Evolutionary conservation across 2,888 invertebrate genomes (phyloP).

Genomic region (Shargacucullia verbasci): DNA sequence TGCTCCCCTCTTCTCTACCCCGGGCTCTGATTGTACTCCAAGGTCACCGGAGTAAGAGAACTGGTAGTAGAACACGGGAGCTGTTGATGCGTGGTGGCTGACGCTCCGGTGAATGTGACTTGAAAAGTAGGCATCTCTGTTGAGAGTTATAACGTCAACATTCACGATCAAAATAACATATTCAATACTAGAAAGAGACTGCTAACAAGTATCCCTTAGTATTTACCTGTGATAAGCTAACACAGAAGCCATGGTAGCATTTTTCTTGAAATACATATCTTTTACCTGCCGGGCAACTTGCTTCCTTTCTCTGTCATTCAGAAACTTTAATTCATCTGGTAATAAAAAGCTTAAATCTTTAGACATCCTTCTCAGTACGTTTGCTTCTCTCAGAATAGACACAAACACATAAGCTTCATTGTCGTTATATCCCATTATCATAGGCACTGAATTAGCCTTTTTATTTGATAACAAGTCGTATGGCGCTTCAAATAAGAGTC

Average conservation of each 20-base stretch:
- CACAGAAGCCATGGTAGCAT: conserved; percentile 65
- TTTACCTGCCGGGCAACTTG: conserved; percentile 67
- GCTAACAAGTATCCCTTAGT: not conserved
- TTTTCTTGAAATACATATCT: conserved; percentile 75
- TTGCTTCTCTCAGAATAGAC: conserved; percentile 65
- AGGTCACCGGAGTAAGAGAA: conserved; percentile 72
- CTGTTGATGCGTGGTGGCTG: conserved; percentile 66
- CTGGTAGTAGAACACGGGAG: conserved; percentile 77
- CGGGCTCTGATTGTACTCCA: conserved; percentile 72
- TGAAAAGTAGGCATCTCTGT: conserved; percentile 80
- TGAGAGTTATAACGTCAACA: not conserved
- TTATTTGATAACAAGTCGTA: conserved; percentile 65
- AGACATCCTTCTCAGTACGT: conserved; percentile 59
- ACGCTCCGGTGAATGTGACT: conserved; percentile 77
- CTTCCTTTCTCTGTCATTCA: conserved; percentile 67
- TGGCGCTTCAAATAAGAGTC: conserved; percentile 72
- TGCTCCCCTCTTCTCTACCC: conserved; percentile 73
- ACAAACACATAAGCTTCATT: conserved; percentile 81
- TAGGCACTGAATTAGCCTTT: conserved; percentile 66
- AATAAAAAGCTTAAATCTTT: conserved; percentile 65
- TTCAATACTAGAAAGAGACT: too few species aligned
- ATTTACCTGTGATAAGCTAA: conserved; percentile 77
- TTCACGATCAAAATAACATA: too few species aligned
- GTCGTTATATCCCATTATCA: conserved; percentile 79
- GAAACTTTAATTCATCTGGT: conserved; percentile 74